These are phyloP conservation scores for Peromyscus polionotus DNA, from an alignment of 2,113 vertebrate species.

Conservation along the genomic window DNA sequence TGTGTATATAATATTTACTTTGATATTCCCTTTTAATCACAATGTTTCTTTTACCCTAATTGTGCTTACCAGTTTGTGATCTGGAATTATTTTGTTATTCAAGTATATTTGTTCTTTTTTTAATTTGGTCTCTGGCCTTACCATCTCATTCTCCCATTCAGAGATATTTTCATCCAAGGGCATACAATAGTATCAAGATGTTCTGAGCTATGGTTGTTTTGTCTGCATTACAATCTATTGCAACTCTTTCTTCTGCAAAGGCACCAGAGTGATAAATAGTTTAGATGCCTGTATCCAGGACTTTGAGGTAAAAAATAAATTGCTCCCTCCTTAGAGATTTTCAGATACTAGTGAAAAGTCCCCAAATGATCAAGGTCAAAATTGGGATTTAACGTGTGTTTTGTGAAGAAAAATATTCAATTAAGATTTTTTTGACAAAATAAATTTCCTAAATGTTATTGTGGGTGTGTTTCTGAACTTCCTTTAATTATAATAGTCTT, in stretches of 20 bases:
- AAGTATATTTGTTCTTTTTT: background rate
- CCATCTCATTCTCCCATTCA: background rate
- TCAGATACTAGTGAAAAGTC: background rate
- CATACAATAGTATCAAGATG: background rate
- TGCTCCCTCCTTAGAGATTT: background rate
- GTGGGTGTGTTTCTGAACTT: background rate
- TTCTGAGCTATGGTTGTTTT: background rate
- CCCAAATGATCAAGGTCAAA: background rate
- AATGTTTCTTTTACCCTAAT: background rate
- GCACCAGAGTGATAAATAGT: background rate
- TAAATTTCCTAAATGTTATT: background rate
- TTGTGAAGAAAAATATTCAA: background rate
- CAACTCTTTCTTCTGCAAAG: background rate
- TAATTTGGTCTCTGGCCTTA: background rate
- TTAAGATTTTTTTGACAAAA: background rate
- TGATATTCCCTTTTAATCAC: background rate
- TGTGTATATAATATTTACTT: background rate
- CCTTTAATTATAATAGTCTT: background rate
- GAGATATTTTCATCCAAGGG: background rate
- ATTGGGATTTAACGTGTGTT: background rate
- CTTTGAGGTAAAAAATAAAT: background rate
- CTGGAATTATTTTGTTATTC: background rate
- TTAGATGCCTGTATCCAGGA: background rate
- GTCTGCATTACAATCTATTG: background rate
- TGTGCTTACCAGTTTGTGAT: background rate